Evolutionary conservation across 2,797 vertebrate genomes (phyloP).

Genomic region (Pipistrellus pygmaeus): DNA sequence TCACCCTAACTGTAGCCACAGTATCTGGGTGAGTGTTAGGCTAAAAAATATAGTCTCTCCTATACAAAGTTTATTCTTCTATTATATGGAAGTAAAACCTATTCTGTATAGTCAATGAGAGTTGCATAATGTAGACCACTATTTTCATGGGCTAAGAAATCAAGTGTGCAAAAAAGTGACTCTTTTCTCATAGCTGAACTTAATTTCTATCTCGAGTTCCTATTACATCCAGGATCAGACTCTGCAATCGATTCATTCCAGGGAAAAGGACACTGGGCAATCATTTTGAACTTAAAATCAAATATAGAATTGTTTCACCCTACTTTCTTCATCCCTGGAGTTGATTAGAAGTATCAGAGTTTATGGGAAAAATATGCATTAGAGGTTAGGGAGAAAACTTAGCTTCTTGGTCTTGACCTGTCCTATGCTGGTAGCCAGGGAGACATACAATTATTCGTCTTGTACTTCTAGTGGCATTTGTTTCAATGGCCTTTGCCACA

Average conservation of each 20-base stretch:
- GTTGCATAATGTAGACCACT: background rate
- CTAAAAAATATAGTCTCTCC: background rate
- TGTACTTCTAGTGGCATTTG: background rate
- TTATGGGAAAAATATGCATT: background rate
- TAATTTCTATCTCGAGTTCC: background rate
- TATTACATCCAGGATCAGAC: background rate
- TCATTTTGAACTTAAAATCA: background rate
- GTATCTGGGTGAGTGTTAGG: background rate
- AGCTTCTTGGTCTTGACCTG: background rate
- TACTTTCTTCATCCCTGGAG: background rate
- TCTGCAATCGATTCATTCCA: background rate
- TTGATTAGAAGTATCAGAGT: background rate
- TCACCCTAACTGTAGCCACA: background rate
- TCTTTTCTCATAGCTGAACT: slow-evolving; percentile 31
- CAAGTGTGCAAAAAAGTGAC: background rate
- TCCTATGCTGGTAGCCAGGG: background rate
- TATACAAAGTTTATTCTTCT: background rate
- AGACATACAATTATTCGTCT: background rate
- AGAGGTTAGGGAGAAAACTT: background rate
- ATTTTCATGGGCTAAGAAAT: background rate
- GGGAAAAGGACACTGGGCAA: background rate
- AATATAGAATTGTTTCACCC: background rate
- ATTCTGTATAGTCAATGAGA: background rate
- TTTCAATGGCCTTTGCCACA: background rate
- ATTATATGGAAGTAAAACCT: background rate